These are phyloP conservation scores for Puntigrus tetrazona DNA, from an alignment of 2,113 vertebrate species.

Conservation along the genomic window DNA sequence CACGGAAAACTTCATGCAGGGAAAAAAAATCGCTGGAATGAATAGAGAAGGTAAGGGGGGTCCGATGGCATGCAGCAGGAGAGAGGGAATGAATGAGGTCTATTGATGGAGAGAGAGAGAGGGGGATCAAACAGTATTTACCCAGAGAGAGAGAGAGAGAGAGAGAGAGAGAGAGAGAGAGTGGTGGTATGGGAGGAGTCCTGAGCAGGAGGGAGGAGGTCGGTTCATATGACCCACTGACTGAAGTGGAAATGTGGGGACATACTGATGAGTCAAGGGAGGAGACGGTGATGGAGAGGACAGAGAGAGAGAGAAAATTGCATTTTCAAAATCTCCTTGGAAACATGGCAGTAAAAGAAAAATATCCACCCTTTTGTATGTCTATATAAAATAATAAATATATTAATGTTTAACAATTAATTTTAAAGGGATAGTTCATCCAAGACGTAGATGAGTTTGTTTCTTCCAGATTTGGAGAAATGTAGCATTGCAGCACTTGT, in stretches of 20 bases:
- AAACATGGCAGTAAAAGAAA: background rate
- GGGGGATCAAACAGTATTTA: conserved; percentile 70
- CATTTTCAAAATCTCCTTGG: background rate
- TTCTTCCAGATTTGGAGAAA: background rate
- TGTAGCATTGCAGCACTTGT: background rate
- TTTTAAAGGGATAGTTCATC: background rate
- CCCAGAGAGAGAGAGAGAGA: conserved; percentile 54
- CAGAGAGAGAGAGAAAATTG: conserved; percentile 6
- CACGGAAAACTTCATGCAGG: conserved; percentile 41
- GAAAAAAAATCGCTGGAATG: conserved; percentile 50
- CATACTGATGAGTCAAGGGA: conserved; percentile 31
- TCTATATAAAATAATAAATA: background rate
- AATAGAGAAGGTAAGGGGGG: conserved; percentile 53
- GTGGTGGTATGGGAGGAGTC: conserved; percentile 3
- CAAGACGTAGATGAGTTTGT: background rate
- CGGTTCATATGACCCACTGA: conserved; percentile 62
- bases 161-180: conserved; percentile 39
- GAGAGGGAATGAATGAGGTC: conserved; percentile 57
- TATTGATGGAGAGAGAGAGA: conserved; percentile 55
- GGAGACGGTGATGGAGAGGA: background rate
- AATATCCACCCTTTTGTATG: background rate
- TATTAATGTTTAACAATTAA: background rate
- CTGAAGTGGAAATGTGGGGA: conserved; percentile 52
- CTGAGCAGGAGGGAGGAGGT: conserved; percentile 18
- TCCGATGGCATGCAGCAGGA: conserved; percentile 54